Percentiles rank a stretch among this genome's conserved stretches.
phyloP scores from a whole-genome alignment of 2,113 vertebrate genomes.

The Pardalotus punctatus region DNA sequence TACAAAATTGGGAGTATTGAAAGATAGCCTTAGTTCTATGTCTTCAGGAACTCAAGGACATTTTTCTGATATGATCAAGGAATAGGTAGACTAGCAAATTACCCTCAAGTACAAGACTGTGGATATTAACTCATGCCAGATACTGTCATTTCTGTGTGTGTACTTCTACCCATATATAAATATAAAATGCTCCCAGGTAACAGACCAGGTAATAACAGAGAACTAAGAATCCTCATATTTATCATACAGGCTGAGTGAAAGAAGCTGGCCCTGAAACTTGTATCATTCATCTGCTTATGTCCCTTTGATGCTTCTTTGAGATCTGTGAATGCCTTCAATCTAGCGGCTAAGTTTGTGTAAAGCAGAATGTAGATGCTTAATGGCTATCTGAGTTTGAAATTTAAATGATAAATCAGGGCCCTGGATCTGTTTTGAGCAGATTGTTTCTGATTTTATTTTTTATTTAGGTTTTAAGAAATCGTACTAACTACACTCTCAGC shows the following conservation, averaged over 20 bases:
- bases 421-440: background rate
- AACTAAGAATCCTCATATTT: background rate
- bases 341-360: background rate
- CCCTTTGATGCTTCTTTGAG: background rate
- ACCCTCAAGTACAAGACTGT: background rate
- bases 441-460: background rate
- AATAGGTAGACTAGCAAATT: background rate
- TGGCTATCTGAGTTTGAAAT: background rate
- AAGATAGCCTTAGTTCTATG: background rate
- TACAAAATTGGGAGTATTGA: background rate
- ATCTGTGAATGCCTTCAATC: background rate
- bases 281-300: background rate
- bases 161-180: background rate
- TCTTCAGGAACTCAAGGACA: background rate
- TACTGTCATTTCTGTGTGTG: background rate
- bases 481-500: background rate
- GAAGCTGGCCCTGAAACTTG: background rate
- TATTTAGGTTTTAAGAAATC: background rate
- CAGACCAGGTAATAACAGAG: background rate
- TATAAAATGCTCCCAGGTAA: background rate
- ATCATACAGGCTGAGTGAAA: background rate
- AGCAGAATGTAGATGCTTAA: background rate
- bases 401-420: background rate
- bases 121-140: background rate
- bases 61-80: background rate